phyloP scores from a whole-genome alignment of 2,113 vertebrate species.

The Podilymbus podiceps region DNA sequence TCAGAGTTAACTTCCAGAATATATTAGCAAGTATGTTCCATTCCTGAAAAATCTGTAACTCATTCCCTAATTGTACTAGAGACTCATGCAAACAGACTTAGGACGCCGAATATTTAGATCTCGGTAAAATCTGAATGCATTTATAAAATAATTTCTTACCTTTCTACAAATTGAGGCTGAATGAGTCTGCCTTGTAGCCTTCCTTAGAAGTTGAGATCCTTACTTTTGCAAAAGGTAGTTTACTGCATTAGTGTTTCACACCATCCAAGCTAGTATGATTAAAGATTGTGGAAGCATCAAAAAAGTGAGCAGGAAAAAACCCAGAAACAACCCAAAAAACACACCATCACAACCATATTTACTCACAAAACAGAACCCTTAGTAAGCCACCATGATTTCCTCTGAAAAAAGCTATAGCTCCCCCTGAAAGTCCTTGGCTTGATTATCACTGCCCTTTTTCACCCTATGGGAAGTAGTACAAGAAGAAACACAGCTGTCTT shows the following conservation, averaged over 20 bases:
- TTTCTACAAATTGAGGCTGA: not conserved
- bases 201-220: not conserved
- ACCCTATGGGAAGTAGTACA: not conserved
- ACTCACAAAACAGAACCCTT: not conserved
- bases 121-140: not conserved
- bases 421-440: not conserved
- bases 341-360: no score
- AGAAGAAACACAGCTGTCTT: not conserved
- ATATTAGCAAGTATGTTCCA: not conserved
- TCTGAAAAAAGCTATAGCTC: not conserved
- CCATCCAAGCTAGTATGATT: not conserved
- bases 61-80: not conserved
- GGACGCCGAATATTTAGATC: not conserved
- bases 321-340: no score
- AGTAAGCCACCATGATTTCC: not conserved
- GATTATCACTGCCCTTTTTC: not conserved
- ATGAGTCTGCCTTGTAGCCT: not conserved
- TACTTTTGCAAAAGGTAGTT: not conserved
- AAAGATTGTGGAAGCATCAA: not conserved
- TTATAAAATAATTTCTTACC: not conserved
- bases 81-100: not conserved
- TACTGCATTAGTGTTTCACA: not conserved
- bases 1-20: not conserved
- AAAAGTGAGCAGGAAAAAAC: accelerated
- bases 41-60: not conserved